Base-by-base conservation (phyloP, 2,797 vertebrate genomes). In the Acanthurus lineatus region DNA sequence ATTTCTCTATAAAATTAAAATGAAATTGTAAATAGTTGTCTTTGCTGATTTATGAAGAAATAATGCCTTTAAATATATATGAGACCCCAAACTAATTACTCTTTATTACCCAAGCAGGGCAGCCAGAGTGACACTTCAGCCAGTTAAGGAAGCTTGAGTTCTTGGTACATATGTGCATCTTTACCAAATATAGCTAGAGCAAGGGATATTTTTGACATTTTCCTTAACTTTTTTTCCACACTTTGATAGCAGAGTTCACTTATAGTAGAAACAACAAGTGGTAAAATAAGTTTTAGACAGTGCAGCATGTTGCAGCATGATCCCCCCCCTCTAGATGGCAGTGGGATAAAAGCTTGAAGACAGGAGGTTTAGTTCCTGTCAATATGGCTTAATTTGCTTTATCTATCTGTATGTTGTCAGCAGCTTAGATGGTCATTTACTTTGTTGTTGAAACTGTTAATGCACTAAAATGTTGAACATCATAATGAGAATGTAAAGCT, bases 311-410 rank as follows among this genome's bases (percentile, higher is more conserved):
- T 83, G 77, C 74, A 77, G 59, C n/a, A 3, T 53, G 19, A 58
- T 56, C 61, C 79, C 40, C 56, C 14, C 16, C 86, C 90, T 81
- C 72, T 91, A 93, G 91, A 70, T 89, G 92, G 91, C 85, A 56
- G 25, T 67, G 58, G 38, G 52, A 80, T 67, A 53, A 84, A 73
- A 70, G 69, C 60, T 72, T 64, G n/a, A 72, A 6, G 17, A 76
- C 57, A 0, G 14, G 48, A 49, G 65, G 10, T 80, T 70, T 25
- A 49, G 5, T 40, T 71, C 25, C 35, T 28, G 49, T 65, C 22
- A 51, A 6, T 60, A 16, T 14, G 67, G 44, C 52, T 64, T 84
- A 73, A 88, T 89, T 80, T 79, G 25, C 56, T 69, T 76, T 6
- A 68, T 87, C 49, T 58, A 15, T 57, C 15, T 53, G 15, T 62